Conservation (phyloP, 2,113 vertebrate genomes). For the Ameiurus melas region DNA sequence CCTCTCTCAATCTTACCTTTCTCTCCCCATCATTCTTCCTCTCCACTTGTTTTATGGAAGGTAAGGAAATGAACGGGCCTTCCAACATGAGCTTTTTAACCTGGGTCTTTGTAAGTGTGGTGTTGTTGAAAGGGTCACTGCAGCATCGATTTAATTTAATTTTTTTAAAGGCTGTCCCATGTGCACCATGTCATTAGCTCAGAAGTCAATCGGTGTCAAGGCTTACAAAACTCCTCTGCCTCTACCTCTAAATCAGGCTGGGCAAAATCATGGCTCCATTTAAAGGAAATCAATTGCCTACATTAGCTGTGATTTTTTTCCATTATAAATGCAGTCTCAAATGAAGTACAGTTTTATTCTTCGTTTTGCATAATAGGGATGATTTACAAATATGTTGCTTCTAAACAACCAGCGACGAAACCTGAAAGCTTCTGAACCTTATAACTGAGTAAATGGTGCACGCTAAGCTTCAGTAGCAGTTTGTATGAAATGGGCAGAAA, state of each 20-base stretch:
- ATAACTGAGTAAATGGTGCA: background rate
- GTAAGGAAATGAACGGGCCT: conserved; percentile 69
- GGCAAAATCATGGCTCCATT: conserved; percentile 60
- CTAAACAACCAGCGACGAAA: background rate
- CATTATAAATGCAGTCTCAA: conserved; percentile 56
- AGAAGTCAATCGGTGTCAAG: conserved; percentile 34
- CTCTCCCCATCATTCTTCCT: conserved; percentile 40
- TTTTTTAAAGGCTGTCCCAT: background rate
- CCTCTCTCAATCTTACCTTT: conserved; percentile 55
- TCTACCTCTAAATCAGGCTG: conserved; percentile 38
- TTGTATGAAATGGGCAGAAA: background rate
- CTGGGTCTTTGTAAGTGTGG: conserved; percentile 4
- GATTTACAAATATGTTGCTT: background rate
- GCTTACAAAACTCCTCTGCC: conserved; percentile 43
- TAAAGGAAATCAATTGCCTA: conserved; percentile 73
- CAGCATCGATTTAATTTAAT: conserved; percentile 21
- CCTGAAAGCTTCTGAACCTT: background rate
- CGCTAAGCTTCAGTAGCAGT: background rate
- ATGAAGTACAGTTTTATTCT: conserved; percentile 61
- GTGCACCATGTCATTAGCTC: conserved; percentile 28
- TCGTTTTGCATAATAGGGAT: background rate
- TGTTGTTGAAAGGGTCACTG: conserved; percentile 22
- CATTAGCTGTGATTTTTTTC: conserved; percentile 67
- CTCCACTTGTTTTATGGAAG: conserved; percentile 68
- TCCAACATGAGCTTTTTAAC: conserved; percentile 27